phyloP scores from a whole-genome alignment of 2,888 invertebrate species.

The Parnassius orleans region DNA sequence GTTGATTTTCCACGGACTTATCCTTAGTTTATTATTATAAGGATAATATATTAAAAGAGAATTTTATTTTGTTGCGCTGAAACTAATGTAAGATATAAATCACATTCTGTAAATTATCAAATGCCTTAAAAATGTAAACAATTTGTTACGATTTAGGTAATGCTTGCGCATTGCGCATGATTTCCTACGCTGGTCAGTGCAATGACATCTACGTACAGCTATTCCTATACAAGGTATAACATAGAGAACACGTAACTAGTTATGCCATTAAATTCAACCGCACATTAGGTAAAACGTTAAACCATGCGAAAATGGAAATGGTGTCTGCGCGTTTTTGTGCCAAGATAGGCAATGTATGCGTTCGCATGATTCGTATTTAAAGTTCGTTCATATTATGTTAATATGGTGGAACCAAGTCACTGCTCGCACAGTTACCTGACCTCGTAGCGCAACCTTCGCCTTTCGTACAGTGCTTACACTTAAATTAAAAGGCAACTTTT shows the following conservation, averaged over 20 bases:
- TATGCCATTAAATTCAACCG: conserved; percentile 24
- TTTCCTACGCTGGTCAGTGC: conserved; percentile 22
- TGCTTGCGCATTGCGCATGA: conserved; percentile 11
- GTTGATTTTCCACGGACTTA: no score
- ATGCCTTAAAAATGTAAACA: conserved; percentile 30
- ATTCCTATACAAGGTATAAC: conserved; percentile 18
- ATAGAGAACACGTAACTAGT: conserved; percentile 7
- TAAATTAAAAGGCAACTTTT: conserved; percentile 47
- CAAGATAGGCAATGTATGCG: conserved; percentile 7
- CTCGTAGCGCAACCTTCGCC: conserved; percentile 62
- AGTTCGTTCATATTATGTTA: conserved; percentile 25
- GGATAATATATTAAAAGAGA: no score
- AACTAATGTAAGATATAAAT: no score
- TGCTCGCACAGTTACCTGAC: conserved; percentile 59
- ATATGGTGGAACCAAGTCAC: conserved; percentile 35
- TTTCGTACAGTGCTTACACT: conserved; percentile 45
- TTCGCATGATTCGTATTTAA: conserved; percentile 20
- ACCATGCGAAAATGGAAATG: conserved; percentile 14
- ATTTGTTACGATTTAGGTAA: conserved; percentile 35
- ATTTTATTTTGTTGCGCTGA: no score
- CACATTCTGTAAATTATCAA: no score
- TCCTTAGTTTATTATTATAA: no score
- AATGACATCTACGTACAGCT: conserved; percentile 31
- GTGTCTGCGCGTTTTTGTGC: conserved; percentile 1
- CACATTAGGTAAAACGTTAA: conserved; percentile 23